These are phyloP conservation scores for Intellagama lesueurii DNA, from an alignment of 2,797 vertebrate species.

Conservation along the genomic window DNA sequence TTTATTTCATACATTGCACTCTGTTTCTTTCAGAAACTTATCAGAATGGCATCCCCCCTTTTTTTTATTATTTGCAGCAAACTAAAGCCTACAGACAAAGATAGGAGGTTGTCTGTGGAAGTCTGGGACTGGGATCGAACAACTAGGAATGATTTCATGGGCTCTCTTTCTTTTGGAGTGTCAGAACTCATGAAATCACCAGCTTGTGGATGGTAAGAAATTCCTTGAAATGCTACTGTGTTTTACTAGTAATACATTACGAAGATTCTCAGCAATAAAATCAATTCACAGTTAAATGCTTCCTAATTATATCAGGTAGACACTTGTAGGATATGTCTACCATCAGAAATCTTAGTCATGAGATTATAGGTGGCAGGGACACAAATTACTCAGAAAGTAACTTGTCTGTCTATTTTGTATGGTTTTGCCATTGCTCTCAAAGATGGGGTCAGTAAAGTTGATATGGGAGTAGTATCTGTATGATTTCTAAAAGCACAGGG, in stretches of 20 bases:
- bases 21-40: not conserved
- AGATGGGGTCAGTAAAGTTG: not conserved
- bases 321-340: slow-evolving; percentile 7
- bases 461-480: not conserved
- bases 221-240: not conserved
- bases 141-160: slow-evolving; percentile 98
- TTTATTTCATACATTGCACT: not conserved
- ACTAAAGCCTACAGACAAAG: slow-evolving; percentile 92
- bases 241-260: not conserved
- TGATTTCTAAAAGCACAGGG: not conserved
- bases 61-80: slow-evolving; percentile 81
- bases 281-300: slow-evolving; percentile 1
- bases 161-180: slow-evolving; percentile 97
- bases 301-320: not conserved
- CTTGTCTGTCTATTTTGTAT: not conserved
- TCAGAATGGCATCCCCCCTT: not conserved
- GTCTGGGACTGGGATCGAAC: slow-evolving; percentile 98
- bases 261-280: not conserved
- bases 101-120: slow-evolving; percentile 94
- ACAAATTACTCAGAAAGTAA: slow-evolving; percentile 6
- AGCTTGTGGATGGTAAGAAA: slow-evolving; percentile 90
- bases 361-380: not conserved
- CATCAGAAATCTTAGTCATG: not conserved
- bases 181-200: slow-evolving; percentile 95
- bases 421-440: not conserved